These are phyloP conservation scores for Spodoptera exigua DNA, from an alignment of 2,888 invertebrate genomes.

Conservation along the genomic window DNA sequence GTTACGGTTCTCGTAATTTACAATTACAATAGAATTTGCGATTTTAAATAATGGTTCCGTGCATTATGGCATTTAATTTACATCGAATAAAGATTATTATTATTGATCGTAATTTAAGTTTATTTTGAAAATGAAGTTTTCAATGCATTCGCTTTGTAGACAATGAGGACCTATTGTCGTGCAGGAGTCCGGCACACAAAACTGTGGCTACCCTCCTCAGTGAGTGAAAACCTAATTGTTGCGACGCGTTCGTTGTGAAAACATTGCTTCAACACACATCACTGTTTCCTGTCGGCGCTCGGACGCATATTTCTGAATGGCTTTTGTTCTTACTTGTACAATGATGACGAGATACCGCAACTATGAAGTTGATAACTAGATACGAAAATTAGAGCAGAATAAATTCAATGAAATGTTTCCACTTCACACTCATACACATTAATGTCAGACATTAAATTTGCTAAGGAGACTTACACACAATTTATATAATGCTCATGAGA, in stretches of 20 bases:
- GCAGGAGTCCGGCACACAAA: slow-evolving; percentile 74
- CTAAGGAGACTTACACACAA: slow-evolving; percentile 25
- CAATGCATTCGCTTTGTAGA: slow-evolving; percentile 68
- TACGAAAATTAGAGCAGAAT: slow-evolving; percentile 61
- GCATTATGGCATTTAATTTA: slow-evolving; percentile 67
- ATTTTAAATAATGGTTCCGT: slow-evolving; percentile 76
- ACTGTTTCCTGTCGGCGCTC: slow-evolving; percentile 76
- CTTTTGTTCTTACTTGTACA: slow-evolving; percentile 86
- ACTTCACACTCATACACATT: slow-evolving; percentile 20
- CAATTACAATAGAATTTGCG: slow-evolving; percentile 69
- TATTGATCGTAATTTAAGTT: slow-evolving; percentile 53
- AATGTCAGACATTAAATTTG: slow-evolving; percentile 39
- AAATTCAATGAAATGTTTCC: slow-evolving; percentile 37
- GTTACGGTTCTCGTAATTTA: slow-evolving; percentile 83
- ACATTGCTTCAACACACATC: slow-evolving; percentile 84
- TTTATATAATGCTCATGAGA: slow-evolving; percentile 40
- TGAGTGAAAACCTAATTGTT: slow-evolving; percentile 84
- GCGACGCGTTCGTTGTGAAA: slow-evolving; percentile 73
- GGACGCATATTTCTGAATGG: slow-evolving; percentile 83
- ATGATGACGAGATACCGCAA: slow-evolving; percentile 73
- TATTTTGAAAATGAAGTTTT: slow-evolving; percentile 67
- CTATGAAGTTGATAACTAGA: slow-evolving; percentile 62
- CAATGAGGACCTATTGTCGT: slow-evolving; percentile 71
- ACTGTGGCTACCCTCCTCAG: slow-evolving; percentile 80
- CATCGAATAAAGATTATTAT: slow-evolving; percentile 61